Evolutionary conservation across 1,140 invertebrate species (phyloP).

Genomic region (Drosophila ercepeae): DNA sequence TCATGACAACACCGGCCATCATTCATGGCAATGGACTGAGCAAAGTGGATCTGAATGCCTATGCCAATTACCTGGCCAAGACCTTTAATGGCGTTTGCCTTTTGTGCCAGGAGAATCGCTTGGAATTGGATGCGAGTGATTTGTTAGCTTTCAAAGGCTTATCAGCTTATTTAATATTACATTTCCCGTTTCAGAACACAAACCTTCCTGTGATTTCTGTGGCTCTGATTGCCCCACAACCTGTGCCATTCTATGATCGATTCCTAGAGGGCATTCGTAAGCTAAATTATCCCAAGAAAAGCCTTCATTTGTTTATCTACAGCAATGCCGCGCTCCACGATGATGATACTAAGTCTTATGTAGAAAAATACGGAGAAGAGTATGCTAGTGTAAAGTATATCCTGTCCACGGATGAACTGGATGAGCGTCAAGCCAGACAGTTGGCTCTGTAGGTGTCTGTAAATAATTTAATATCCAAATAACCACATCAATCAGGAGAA

Average conservation of each 20-base stretch:
- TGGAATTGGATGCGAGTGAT: slow-evolving; percentile 69
- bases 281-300: slow-evolving; percentile 94
- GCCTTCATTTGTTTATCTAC: slow-evolving; percentile 93
- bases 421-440: slow-evolving; percentile 91
- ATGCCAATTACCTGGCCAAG: slow-evolving; percentile 96
- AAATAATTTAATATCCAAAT: too few relatives aligned
- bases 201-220: slow-evolving; percentile 89
- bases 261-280: slow-evolving; percentile 90
- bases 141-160: background rate
- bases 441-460: slow-evolving; percentile 92
- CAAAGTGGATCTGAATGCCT: slow-evolving; percentile 92
- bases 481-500: too few relatives aligned
- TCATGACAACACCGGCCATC: slow-evolving; percentile 92
- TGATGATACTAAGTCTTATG: slow-evolving; percentile 87
- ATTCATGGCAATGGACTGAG: slow-evolving; percentile 97
- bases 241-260: slow-evolving; percentile 96
- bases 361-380: slow-evolving; percentile 85
- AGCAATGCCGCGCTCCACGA: slow-evolving; percentile 92
- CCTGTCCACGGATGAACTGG: slow-evolving; percentile 87
- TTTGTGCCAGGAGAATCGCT: slow-evolving; percentile 88
- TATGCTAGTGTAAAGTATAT: slow-evolving; percentile 90
- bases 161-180: slow-evolving; percentile 1
- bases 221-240: slow-evolving; percentile 92
- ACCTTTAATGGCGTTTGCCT: slow-evolving; percentile 90
- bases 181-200: slow-evolving; percentile 82